Base-by-base conservation (phyloP, 2,113 vertebrate genomes). In the Anoura caudifer region DNA sequence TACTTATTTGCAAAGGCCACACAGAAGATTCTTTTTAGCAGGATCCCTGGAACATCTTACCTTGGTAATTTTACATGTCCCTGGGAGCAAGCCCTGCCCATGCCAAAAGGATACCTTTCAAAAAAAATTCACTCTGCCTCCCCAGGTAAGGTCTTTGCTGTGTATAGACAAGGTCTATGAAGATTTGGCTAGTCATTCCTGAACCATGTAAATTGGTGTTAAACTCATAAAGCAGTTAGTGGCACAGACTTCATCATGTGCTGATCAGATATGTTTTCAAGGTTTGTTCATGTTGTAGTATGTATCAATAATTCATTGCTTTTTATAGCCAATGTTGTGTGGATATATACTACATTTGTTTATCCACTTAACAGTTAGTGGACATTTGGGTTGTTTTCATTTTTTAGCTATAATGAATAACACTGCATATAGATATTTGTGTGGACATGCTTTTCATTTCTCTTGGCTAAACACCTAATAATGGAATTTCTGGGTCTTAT, bases 101-200 rank as follows among this genome's bases (percentile, higher is more conserved):
- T 52, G 8, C 26, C 43, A 54, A 52, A 86, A 59, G 56, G 50
- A 2, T 85, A 52, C 65, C 11, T 33, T 95, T 92, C 36, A 65
- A 63, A 83, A 77, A 93, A 43, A 56, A 11, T 33, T 28, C 20
- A n/a, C 92, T 91, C 11, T 82, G n/a, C 33, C 33, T 88, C 93
- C 8, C 63, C 9, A 67, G 11, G 38, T 73, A 75, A 70, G 28
- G 11, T 65, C 2, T 90, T 80, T 87, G 31, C 9, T 54, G 1
- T 82, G 0, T 91, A 50, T n/a, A 91, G 43, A 89, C 0, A 8
- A 22, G 43, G 80, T 28, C 22, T 5, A 2, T 85, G 54, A 91
- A 95, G 28, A 56, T 69, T 95, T 54, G 20, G 43, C 45, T 61
- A 41, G 14, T 75, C 41, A 72, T 63, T 94, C 31, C 33, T 94